These are phyloP conservation scores for Dipodomys ordii DNA, from an alignment of 2,113 vertebrate genomes.

Conservation along the genomic window DNA sequence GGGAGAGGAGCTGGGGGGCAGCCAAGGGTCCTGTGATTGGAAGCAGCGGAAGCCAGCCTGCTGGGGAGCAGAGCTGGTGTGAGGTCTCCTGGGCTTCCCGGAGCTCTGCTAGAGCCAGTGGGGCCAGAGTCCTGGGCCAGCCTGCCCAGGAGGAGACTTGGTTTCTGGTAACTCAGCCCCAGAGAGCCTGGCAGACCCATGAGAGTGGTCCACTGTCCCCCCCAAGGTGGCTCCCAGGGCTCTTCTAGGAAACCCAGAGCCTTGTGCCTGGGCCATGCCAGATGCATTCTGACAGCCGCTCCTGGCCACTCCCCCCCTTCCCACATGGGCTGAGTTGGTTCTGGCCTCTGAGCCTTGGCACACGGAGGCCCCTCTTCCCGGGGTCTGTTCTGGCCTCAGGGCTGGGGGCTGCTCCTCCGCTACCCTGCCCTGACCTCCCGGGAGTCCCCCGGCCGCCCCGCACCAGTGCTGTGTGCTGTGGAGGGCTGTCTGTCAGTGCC, in stretches of 20 bases:
- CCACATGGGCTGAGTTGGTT: accelerated
- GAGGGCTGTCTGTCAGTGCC: neutral
- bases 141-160: neutral
- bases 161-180: neutral
- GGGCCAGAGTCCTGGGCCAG: neutral
- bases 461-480: no score
- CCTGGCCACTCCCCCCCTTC: no score
- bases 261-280: accelerated
- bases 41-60: neutral
- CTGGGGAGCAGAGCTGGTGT: neutral
- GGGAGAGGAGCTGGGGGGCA: neutral
- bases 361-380: neutral
- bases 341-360: accelerated
- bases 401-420: neutral
- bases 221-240: neutral
- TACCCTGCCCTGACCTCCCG: accelerated
- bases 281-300: no score
- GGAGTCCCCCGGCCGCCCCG: neutral
- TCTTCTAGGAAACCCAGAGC: neutral
- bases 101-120: neutral
- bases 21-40: neutral
- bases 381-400: neutral
- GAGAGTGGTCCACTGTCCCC: accelerated
- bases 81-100: neutral
- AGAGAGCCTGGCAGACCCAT: neutral